Evolutionary conservation across 2,797 vertebrate genomes (phyloP), one percentile per base, ranked within the genome.

Genomic region (Sternotherus odoratus): DNA sequence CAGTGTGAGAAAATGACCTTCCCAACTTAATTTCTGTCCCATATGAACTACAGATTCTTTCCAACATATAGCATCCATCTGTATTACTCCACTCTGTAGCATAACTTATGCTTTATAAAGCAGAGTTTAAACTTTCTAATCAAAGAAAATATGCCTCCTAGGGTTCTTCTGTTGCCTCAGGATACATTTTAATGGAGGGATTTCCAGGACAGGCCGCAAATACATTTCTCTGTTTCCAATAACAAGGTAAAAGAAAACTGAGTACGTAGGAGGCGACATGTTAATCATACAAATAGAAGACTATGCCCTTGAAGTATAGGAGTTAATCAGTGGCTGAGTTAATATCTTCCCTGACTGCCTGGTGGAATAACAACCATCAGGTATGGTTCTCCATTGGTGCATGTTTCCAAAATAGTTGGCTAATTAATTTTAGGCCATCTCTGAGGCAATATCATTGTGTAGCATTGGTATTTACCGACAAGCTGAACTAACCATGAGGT

Each of bases 121-220:
- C 23, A 28, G 17, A 2, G 3, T 49, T 89, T 93, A 74, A 36
- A 87, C 36, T 80, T 57, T 80, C 87, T 82, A 77, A 84, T 87
- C 43, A 93, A 93, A 80, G 72, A 75, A 82, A 88, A 92, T 17
- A 33, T 56, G 39, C 87, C 83, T 91, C 75, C 81, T 66, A 87
- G 91, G 79, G 51, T 74, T 88, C 49, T 81, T 79, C 84, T 48
- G 0, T 82, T 93, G 88, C 89, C 92, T 90, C 77, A 33, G 88
- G 91, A 91, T 48, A 66, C 33, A 53, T 91, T 96, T 92, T 96
- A 97, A 94, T 92, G 50, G 91, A 88, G 95, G 50, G 53, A 95
- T 94, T 90, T 91, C 81, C 79, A 79, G 93, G 57, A 78, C 33
- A 54, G 86, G 53, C 77, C 79, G 83, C 92, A 97, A 96, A 92